Base-by-base conservation (phyloP, 2,888 invertebrate genomes). In the Nephrotoma flavescens region DNA sequence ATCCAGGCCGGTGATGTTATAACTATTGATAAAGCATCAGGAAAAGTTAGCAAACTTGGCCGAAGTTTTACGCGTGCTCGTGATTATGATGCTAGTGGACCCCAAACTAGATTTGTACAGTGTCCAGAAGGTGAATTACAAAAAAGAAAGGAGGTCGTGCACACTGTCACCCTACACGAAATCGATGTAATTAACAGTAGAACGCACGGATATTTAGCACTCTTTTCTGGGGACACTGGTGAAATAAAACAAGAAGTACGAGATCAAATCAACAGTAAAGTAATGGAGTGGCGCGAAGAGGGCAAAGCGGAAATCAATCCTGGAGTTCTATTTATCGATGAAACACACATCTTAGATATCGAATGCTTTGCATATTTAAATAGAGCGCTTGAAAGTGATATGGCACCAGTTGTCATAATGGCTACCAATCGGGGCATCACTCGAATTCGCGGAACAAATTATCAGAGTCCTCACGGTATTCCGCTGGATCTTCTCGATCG, bases 221-320 rank as follows among this genome's bases (percentile, higher is more conserved):
- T 99, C 0, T 99, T 99, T 92, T 98, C 99, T 6, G 97, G 97
- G n/a, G 99, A 99, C 91, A 99, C 99, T 0, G 99, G 99, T 0
- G 99, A 99, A 92, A 99, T 99, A 52, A 99, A 99, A 90, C 94
- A 96, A 0, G 99, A 99, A 92, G 97, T 99, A 0, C 94, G 99
- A 0, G 99, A 99, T 89, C 99, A 99, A 91, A 99, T 99, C 88
- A 99, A 99, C 91, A 94, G 96, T 83, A 99, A 98, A 91, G 97
- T 99, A 0, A 96, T 97, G 0, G 99, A 99, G 91, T 99, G 99
- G 99, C 93, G 99, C 41, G 99, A 99, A 91, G 99, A 99, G 91
- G 99, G 99, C 0, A 99, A 99, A 91, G 99, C 99, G 0, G 99
- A 99, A 92, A 98, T 99, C 90, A 97, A 99, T 47, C 99, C 99